Percentiles rank a stretch among this genome's conserved stretches.
phyloP scores from a whole-genome alignment of 2,797 vertebrate species.

The Poecilia velifera region DNA sequence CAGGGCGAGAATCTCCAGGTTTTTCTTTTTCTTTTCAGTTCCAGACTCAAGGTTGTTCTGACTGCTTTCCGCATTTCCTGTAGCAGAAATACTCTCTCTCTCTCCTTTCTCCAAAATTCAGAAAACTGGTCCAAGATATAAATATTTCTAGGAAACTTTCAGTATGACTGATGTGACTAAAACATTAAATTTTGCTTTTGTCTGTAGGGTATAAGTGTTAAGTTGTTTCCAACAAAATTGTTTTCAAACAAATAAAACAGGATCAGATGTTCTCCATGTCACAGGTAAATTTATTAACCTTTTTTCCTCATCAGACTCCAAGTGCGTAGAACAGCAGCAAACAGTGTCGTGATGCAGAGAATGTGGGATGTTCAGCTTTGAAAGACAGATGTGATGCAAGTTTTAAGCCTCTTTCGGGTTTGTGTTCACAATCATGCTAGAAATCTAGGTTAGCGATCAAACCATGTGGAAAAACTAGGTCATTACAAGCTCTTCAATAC shows the following conservation, averaged over 20 bases:
- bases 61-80: no score
- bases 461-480: constrained; percentile 62
- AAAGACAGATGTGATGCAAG: constrained; percentile 34
- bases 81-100: no score
- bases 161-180: neutral
- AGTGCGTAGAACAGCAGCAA: neutral
- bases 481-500: constrained; percentile 53
- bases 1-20: neutral
- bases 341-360: constrained; percentile 24
- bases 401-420: constrained; percentile 67
- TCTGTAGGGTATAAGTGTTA: neutral
- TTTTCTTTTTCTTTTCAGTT: neutral
- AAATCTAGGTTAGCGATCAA: constrained; percentile 66
- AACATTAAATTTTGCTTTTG: neutral
- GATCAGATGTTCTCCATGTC: neutral
- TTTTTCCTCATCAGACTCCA: neutral
- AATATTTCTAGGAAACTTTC: neutral
- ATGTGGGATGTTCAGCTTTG: constrained; percentile 38
- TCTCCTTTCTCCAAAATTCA: neutral
- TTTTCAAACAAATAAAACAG: neutral
- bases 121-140: neutral
- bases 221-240: neutral
- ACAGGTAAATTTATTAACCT: neutral
- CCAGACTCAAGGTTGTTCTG: neutral
- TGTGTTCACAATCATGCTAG: constrained; percentile 23